Conservation (phyloP, 2,113 vertebrate species). For the Sula dactylatra region DNA sequence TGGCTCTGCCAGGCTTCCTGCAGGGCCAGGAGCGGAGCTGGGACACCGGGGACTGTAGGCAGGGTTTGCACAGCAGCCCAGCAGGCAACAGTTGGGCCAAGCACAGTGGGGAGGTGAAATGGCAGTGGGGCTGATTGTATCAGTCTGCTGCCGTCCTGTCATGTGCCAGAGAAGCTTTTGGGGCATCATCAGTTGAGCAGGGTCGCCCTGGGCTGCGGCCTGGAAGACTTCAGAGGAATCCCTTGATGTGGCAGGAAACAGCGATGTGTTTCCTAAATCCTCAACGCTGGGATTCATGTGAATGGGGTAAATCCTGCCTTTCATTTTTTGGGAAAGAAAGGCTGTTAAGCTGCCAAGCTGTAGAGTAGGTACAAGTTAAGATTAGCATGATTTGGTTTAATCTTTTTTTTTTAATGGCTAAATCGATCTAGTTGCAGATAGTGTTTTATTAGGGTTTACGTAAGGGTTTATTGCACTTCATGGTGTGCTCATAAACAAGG, state of each 20-base stretch:
- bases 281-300: neutral
- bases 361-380: neutral
- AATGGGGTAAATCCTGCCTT: neutral
- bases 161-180: fast-evolving
- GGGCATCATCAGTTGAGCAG: fast-evolving
- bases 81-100: neutral
- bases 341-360: neutral
- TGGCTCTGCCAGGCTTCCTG: neutral
- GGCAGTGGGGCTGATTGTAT: fast-evolving
- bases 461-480: neutral
- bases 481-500: neutral
- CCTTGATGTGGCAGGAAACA: neutral
- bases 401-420: neutral
- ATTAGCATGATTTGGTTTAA: neutral
- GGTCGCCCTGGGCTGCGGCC: fast-evolving
- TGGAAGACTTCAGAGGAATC: neutral
- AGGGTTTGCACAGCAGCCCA: neutral
- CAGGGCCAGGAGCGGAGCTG: neutral
- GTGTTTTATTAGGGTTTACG: neutral
- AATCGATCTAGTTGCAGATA: neutral
- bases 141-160: fast-evolving
- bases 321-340: neutral
- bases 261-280: neutral
- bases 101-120: fast-evolving
- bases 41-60: fast-evolving